A percentile compares a stretch with the other conserved stretches of the same genome.
Evolutionary conservation across 2,888 invertebrate genomes (phyloP).

Genomic region (Phragmatobia fuliginosa): DNA sequence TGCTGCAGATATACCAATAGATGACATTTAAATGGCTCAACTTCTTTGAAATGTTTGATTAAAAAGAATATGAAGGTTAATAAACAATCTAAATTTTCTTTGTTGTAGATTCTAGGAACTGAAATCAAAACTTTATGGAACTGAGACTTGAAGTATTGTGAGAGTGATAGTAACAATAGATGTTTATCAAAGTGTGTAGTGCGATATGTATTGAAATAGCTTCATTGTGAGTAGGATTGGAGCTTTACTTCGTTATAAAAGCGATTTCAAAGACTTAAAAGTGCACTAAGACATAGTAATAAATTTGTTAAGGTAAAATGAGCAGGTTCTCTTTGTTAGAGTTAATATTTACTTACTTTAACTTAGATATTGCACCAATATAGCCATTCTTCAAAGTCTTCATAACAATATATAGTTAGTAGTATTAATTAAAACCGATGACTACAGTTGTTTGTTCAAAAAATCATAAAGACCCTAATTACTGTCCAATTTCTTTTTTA

Average conservation of each 20-base stretch:
- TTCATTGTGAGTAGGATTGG: slow-evolving; percentile 47
- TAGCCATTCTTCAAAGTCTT: neutral
- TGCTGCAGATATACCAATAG: slow-evolving; percentile 36
- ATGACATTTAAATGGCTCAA: slow-evolving; percentile 1
- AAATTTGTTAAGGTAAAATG: neutral
- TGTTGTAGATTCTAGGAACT: slow-evolving; percentile 29
- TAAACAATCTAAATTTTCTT: slow-evolving; percentile 13
- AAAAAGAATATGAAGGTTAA: neutral
- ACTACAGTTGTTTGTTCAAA: neutral
- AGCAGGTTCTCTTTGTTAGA: neutral
- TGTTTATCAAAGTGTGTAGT: slow-evolving; percentile 51
- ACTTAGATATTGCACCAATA: neutral
- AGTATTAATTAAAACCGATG: too few species aligned
- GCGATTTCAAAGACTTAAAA: slow-evolving; percentile 55
- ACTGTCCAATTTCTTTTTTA: neutral
- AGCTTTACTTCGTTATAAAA: slow-evolving; percentile 40
- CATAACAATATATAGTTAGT: neutral
- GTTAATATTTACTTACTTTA: neutral
- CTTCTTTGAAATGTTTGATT: neutral
- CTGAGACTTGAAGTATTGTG: slow-evolving; percentile 54
- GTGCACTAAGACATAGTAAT: slow-evolving; percentile 5
- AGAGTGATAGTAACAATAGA: slow-evolving; percentile 50
- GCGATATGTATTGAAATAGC: slow-evolving; percentile 56
- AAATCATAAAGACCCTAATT: too few species aligned
- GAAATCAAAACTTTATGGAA: slow-evolving; percentile 29